Evolutionary conservation across 2,888 invertebrate genomes (phyloP), one percentile per base, ranked within the genome.

Genomic region (Spisula subtruncata): DNA sequence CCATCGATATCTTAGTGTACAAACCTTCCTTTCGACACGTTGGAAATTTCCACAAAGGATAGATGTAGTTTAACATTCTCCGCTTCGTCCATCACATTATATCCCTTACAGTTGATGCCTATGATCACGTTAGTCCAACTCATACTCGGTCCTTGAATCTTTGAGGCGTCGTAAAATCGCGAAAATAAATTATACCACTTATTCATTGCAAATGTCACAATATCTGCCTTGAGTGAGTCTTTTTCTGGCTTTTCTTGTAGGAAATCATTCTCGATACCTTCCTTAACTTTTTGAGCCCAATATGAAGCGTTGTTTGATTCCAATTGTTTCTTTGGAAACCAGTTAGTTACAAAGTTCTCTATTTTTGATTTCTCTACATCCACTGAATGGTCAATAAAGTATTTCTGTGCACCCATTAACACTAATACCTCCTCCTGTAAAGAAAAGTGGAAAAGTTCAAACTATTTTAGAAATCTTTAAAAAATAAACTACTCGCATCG

Each of bases 111-210:
- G 86, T 95, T 95, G 0, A 95, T 85, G 14, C 94, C 96, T 4
- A 95, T 91, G 32, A 95, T 94, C 14, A 94, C 92, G 81, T 93
- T 91, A 12, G 85, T 89, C 93, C 93, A 94, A 1, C 91, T 87
- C 18, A 89, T 81, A 29, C 89, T 90, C 0, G 94, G 93, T 14
- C 93, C 92, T 5, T 90, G 89, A 12, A 95, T 90, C 87, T 94
- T 94, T 8, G 88, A 88, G 8, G 92, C 93, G 84, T 96, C 95
- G 82, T 95, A 95, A 90, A 94, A 95, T 41, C 96, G 91, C 14
- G 95, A 95, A 91, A 95, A 96, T 84, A 94, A 80, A 48, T 92
- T 91, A 83, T 92, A 92, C 94, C 95, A 95, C 81, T 94, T 94
- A 83, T 95, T 93, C 90, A 92, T 94, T 14, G 95, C 95, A 89